Evolutionary conservation across 1,140 invertebrate genomes (phyloP), one percentile per base, ranked within the genome.

Genomic region (Pseudomyrmex pallidus): DNA sequence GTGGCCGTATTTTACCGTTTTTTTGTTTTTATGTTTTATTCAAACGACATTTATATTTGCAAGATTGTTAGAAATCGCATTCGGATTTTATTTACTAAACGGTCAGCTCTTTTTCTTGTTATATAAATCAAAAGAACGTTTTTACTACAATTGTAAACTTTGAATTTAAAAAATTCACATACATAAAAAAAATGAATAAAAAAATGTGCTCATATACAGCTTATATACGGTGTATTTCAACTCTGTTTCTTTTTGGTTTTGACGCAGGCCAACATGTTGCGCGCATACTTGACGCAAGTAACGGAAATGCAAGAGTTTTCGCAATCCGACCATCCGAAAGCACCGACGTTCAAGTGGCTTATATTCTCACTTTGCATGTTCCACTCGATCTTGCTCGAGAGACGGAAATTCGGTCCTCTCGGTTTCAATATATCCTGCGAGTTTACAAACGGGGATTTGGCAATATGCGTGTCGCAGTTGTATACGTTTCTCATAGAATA

Each of bases 391-490:
- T 93, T 96, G 9, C 92, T 97, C 76, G 97, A 97, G 89, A 93
- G 97, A 78, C 90, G 96, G 46, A 97, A 96, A 90, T 97, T 97
- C 90, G 97, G 97, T 0, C 95, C 97, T 0, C 91, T 97, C 4
- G 97, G 97, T 8, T 96, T 97, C 95, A 97, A 97, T 90, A 97
- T 96, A 63, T 95, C 96, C 0, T 97, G 97, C 87, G 96, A 97
- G 87, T 97, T 97, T 90, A 97, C 96, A 62, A 96, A 96, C 83
- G 96, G 96, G 1, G 97, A 97, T 93, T 92, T 97, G 22, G 93
- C 95, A 82, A 97, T 97, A 84, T 97, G 96, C 83, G 95, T 97
- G 48, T 95, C 95, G 4, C 97, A 97, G 90, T 91, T 97, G 20
- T 93, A 95, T 67, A 96, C 96, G 95, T 96, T 96, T 88, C 89